These are phyloP conservation scores for Sphyrna mokarran DNA, from an alignment of 2,113 vertebrate species.

Conservation along the genomic window DNA sequence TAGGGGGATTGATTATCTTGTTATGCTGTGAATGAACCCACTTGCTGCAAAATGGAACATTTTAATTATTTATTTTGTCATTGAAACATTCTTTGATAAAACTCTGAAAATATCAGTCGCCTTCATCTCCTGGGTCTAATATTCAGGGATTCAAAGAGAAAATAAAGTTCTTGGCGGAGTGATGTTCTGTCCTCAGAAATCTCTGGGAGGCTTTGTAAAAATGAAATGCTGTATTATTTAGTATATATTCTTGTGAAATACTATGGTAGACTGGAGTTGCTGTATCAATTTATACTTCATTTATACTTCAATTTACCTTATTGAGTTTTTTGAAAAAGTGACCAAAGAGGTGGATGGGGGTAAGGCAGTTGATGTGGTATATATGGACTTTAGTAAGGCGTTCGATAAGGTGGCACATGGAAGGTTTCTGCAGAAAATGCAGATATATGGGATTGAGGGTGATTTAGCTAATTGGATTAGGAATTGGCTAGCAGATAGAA, in stretches of 20 bases:
- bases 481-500: too few species aligned
- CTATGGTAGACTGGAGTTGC: not conserved
- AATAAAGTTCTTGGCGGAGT: not conserved
- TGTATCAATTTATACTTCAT: not conserved
- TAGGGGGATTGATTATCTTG: not conserved
- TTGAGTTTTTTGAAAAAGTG: too few species aligned
- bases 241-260: not conserved
- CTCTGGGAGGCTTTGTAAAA: not conserved
- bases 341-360: too few species aligned
- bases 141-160: not conserved
- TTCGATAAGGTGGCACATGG: too few species aligned
- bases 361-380: too few species aligned
- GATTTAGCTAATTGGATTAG: too few species aligned
- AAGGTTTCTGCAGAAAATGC: too few species aligned
- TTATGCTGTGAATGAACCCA: not conserved
- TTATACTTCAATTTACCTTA: too few species aligned
- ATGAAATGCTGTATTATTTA: not conserved
- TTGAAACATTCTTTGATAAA: not conserved
- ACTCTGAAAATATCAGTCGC: not conserved
- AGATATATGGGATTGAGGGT: too few species aligned
- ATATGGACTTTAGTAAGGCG: too few species aligned
- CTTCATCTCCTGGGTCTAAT: not conserved
- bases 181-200: not conserved
- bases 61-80: not conserved
- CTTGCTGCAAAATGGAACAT: not conserved